Percentiles rank a stretch among this genome's conserved stretches.
These are phyloP conservation scores for Gulo gulo DNA, from an alignment of 2,113 vertebrate genomes.

Conservation along the genomic window DNA sequence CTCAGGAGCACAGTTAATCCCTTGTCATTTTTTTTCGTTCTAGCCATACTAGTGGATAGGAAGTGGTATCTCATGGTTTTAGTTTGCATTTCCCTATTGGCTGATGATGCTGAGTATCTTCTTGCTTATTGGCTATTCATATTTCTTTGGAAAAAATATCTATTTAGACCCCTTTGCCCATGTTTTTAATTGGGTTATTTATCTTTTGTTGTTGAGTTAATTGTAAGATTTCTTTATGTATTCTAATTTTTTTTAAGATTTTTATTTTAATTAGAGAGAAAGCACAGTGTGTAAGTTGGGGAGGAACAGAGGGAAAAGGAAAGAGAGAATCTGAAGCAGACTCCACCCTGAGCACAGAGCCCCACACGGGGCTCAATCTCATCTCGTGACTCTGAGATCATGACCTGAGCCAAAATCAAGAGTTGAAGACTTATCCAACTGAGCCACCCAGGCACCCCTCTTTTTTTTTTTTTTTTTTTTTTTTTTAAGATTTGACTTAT, in stretches of 20 bases:
- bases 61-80: not conserved
- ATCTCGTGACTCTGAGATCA: not conserved
- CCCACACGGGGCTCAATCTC: not conserved
- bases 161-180: not conserved
- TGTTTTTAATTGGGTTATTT: conserved; percentile 9
- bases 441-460: not conserved
- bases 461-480: no score
- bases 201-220: conserved; percentile 8
- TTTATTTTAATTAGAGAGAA: not conserved
- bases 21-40: not conserved
- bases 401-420: not conserved
- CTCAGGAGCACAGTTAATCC: not conserved
- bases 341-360: not conserved
- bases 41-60: not conserved
- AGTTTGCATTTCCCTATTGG: not conserved
- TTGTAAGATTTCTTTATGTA: not conserved
- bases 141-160: not conserved
- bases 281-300: not conserved
- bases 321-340: not conserved
- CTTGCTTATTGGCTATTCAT: not conserved
- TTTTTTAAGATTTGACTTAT: no score
- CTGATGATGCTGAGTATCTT: not conserved
- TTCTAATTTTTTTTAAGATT: not conserved
- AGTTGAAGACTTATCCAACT: not conserved
- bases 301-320: not conserved